Base-by-base conservation (phyloP, 2,797 vertebrate species). In the Sebastes vulpes region DNA sequence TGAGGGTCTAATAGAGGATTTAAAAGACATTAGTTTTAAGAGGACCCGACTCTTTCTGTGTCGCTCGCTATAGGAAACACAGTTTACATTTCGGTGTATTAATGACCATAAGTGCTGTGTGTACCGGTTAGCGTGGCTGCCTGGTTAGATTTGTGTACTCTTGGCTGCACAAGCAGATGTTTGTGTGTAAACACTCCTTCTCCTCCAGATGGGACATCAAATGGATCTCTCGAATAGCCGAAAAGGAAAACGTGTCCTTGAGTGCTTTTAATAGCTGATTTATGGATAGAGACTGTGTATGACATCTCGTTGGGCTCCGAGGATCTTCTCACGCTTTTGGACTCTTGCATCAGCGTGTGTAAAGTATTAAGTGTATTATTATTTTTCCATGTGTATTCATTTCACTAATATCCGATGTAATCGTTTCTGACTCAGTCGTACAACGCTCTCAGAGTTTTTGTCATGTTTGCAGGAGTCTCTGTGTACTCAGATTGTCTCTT, bases 201-300 rank as follows among this genome's bases (percentile, higher is more conserved):
- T 81, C 63, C 21, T 70, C 81, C 88, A 93, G 83, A 92, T 91
- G 90, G 67, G 72, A 87, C 90, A 84, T 93, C 83, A 94, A 89
- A 90, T 89, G 75, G 65, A 72, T 78, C 53, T 74, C 80, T 88
- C 86, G 77, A 25, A 46, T 67, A 65, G 61, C 64, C 18, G 4
- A 71, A 77, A 69, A 81, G 52, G 69, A 83, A 80, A 88, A 80
- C 1, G 60, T 77, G 67, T 88, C 74, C 59, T 67, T 61, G 25
- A 58, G 57, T 82, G 81, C 75, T 91, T 94, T 88, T 85, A 91
- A 86, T 77, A 72, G 75, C 61, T 79, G 86, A 93, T 89, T 93
- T 85, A 87, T 84, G 64, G 79, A 82, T 32, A n/a, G 48, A 69
- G 71, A 76, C 75, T 79, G 65, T 25, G 82, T 52, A 6, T 81